These are phyloP conservation scores for Oreochromis spilurus DNA, from an alignment of 2,113 vertebrate genomes.

Conservation along the genomic window DNA sequence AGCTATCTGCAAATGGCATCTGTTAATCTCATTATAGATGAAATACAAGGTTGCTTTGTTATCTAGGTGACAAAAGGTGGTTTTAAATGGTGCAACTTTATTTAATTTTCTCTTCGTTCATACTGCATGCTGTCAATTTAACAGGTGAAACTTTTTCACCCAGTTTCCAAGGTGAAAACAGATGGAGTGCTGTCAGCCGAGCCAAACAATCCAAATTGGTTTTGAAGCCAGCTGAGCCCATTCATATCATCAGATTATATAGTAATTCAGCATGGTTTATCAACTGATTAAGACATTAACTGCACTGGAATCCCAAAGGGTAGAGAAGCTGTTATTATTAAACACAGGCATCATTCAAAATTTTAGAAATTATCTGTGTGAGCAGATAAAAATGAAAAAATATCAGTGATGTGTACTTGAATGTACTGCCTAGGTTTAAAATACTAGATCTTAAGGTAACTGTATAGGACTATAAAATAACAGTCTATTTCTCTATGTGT, in stretches of 20 bases:
- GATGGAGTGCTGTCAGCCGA: not conserved
- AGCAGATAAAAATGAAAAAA: not conserved
- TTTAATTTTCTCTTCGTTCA: not conserved
- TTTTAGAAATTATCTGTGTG: not conserved
- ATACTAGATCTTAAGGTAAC: not conserved
- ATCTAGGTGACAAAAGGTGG: not conserved
- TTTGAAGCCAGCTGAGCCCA: not conserved
- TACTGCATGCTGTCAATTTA: not conserved
- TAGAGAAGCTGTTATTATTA: not conserved
- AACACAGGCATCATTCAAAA: not conserved
- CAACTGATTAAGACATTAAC: not conserved
- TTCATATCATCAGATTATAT: not conserved
- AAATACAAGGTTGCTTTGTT: not conserved
- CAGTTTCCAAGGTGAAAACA: not conserved
- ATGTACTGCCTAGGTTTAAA: not conserved
- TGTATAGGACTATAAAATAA: not conserved
- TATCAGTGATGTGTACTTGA: not conserved
- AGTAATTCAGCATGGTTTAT: not conserved
- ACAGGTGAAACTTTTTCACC: not conserved
- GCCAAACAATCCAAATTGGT: not conserved
- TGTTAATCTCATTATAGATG: not conserved
- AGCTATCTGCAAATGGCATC: not conserved
- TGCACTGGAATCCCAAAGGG: not conserved
- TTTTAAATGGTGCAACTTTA: not conserved
- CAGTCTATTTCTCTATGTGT: not conserved